A percentile compares a stretch with the other conserved stretches of the same genome.
phyloP scores from a whole-genome alignment of 2,113 vertebrate genomes.

The Propithecus coquereli region DNA sequence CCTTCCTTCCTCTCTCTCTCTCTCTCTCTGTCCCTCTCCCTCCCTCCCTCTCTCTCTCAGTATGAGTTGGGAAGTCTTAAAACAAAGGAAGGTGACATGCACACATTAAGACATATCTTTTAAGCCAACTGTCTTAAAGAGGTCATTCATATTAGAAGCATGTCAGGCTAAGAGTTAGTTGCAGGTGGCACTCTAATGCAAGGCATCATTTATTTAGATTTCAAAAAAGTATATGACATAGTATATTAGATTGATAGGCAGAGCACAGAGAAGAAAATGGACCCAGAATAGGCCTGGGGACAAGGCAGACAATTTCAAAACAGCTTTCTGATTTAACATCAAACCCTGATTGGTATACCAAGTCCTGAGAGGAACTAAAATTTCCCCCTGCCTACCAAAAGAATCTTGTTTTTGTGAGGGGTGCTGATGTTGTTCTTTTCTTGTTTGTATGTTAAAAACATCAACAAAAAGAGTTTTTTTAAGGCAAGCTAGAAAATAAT shows the following conservation, averaged over 20 bases:
- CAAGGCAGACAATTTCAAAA: constrained; percentile 57
- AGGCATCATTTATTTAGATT: background rate
- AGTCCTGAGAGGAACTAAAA: constrained; percentile 41
- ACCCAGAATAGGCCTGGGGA: constrained; percentile 54
- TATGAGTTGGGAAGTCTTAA: background rate
- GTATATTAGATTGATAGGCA: background rate
- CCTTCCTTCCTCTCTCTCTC: background rate
- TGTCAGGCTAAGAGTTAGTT: background rate
- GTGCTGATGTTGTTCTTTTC: constrained; percentile 5
- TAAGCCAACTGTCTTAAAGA: background rate
- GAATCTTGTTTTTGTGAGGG: constrained; percentile 3
- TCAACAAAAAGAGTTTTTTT: background rate
- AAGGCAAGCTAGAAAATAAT: constrained; percentile 5
- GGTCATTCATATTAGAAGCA: background rate
- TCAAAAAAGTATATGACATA: background rate
- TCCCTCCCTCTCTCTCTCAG: background rate
- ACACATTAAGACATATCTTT: background rate
- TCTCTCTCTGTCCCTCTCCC: background rate
- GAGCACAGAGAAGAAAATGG: constrained; percentile 60
- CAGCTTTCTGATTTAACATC: constrained; percentile 63
- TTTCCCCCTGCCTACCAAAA: background rate
- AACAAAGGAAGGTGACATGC: background rate
- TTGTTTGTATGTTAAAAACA: background rate
- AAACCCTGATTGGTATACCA: constrained; percentile 51
- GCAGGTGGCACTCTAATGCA: background rate